Conservation (phyloP, 1,140 invertebrate species). For the Musca domestica region DNA sequence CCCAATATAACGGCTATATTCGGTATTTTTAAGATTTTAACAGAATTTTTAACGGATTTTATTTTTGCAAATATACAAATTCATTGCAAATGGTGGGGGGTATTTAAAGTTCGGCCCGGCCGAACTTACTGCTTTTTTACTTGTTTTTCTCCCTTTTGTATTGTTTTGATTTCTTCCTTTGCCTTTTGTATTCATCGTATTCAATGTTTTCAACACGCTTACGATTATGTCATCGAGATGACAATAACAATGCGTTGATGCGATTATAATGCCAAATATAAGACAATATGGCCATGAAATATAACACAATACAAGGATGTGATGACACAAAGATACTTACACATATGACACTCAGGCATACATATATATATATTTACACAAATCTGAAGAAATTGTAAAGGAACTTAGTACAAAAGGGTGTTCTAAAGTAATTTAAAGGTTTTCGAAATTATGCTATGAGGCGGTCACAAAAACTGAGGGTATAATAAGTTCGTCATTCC, state of each 20-base stretch:
- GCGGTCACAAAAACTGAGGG: too few relatives aligned
- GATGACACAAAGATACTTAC: background rate
- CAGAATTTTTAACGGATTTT: too few relatives aligned
- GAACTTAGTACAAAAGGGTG: too few relatives aligned
- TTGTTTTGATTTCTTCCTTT: background rate
- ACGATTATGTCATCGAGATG: conserved; percentile 14
- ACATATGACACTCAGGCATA: background rate
- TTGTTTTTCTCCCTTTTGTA: background rate
- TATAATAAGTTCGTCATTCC: too few relatives aligned
- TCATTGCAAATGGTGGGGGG: too few relatives aligned
- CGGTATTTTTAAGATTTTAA: too few relatives aligned
- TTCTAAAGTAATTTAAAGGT: too few relatives aligned
- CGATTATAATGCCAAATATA: conserved; percentile 15
- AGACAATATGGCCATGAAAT: conserved; percentile 1
- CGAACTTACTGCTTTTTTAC: too few relatives aligned
- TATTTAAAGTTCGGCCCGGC: too few relatives aligned
- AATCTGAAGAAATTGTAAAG: background rate
- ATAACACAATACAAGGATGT: background rate
- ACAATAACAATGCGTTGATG: conserved; percentile 1
- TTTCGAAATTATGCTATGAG: too few relatives aligned
- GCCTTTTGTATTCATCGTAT: background rate
- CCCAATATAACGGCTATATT: too few relatives aligned
- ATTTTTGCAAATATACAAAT: too few relatives aligned
- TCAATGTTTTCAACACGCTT: background rate
- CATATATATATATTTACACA: background rate